phyloP scores from a whole-genome alignment of 35 echinoderm and acorn worm genomes.

The Holothuria glaberrima region DNA sequence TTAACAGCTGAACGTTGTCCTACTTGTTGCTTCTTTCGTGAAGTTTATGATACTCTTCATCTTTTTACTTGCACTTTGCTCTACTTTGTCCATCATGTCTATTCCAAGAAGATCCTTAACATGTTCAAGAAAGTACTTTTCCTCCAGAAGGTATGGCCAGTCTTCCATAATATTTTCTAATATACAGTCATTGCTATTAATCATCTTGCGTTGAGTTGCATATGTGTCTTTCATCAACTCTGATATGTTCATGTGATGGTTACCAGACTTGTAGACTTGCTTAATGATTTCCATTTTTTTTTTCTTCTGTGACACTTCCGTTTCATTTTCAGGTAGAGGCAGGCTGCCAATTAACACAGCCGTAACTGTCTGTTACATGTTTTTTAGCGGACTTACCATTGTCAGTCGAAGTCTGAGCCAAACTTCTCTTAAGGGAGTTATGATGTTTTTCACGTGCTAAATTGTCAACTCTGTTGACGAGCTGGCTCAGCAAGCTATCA shows the following conservation, averaged over 20 bases:
- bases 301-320: conserved; percentile 30
- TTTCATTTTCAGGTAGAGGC: conserved; percentile 24
- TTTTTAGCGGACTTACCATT: neutral
- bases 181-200: conserved; percentile 13
- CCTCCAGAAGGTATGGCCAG: conserved; percentile 13
- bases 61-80: neutral
- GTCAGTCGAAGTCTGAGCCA: neutral
- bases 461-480: conserved; percentile 31
- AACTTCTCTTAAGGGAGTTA: conserved; percentile 3
- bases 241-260: neutral
- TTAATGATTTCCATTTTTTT: conserved; percentile 22
- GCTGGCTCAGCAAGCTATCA: conserved; percentile 27
- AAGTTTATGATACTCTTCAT: neutral
- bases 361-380: conserved; percentile 19
- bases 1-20: neutral
- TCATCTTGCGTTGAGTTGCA: conserved; percentile 9
- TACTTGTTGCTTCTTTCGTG: neutral
- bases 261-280: conserved; percentile 7
- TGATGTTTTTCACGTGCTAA: neutral
- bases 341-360: conserved; percentile 59
- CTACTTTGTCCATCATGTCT: conserved; percentile 26
- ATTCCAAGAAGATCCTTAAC: conserved; percentile 24
- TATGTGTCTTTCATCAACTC: conserved; percentile 18
- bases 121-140: conserved; percentile 1
- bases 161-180: conserved; percentile 18